Conservation (phyloP, 2,888 invertebrate species). For the Platycnemis pennipes region DNA sequence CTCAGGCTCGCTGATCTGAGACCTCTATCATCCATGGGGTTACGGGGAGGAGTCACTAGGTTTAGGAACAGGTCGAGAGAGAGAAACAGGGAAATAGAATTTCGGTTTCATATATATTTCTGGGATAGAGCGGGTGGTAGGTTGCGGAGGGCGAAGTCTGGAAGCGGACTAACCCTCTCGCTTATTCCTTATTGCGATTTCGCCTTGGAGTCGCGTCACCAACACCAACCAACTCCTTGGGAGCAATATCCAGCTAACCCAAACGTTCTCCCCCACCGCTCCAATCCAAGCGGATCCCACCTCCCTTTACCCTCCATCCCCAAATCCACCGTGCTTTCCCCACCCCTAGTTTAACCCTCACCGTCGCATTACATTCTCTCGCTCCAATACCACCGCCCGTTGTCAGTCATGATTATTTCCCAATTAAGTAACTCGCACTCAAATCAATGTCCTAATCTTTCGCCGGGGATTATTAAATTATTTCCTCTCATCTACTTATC, state of each 20-base stretch:
- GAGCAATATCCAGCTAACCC: neutral
- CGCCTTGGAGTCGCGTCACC: neutral
- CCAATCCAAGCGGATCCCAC: neutral
- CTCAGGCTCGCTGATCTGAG: neutral
- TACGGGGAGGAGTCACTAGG: neutral
- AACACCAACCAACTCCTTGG: neutral
- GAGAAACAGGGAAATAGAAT: neutral
- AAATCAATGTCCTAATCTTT: too few relatives aligned
- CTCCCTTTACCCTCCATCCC: neutral
- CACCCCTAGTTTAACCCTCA: too few relatives aligned
- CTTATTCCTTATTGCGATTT: neutral
- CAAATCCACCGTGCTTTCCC: neutral
- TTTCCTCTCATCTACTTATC: too few relatives aligned
- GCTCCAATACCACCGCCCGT: too few relatives aligned
- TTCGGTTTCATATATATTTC: neutral
- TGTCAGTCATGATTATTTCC: too few relatives aligned
- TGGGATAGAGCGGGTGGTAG: neutral
- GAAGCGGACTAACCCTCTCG: neutral
- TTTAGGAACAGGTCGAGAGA: neutral
- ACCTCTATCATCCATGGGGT: neutral
- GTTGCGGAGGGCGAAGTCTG: neutral
- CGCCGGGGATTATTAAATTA: too few relatives aligned
- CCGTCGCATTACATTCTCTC: too few relatives aligned
- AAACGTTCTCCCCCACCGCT: neutral
- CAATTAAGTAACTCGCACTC: too few relatives aligned